Evolutionary conservation across 2,888 invertebrate genomes (phyloP), one percentile per base, ranked within the genome.

Genomic region (Hydraecia micacea): DNA sequence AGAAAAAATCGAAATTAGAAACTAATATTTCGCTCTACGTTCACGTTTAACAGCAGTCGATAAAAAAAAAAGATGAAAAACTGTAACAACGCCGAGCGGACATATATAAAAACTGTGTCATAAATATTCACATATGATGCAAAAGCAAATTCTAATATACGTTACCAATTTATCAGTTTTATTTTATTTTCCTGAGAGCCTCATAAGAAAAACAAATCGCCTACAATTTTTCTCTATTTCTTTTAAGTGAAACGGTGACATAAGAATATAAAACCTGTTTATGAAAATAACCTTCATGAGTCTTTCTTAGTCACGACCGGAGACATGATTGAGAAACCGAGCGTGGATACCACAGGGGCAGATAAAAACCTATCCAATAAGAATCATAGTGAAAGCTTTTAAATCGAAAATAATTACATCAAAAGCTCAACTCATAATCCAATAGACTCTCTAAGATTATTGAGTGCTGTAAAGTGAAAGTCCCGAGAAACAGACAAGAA

Each of bases 111-210:
- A 65, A 62, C n/a, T 58, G 18, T 65, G 39, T 21, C 72, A 69
- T 78, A 69, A 52, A 63, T 71, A 66, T 55, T 68, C 25, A 73
- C 60, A 28, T 73, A 65, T 60, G 1, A 58, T 11, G 73, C n/a
- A 25, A 63, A 25, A 70, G n/a, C 42, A 68, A 77, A 67, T 65
- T 46, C 77, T 77, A 73, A 77, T 77, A 73, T 52, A 79, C n/a
- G 58, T 46, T 36, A 73, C 21, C 21, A n/a, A 85, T 87, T 76
- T 72, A 76, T 86, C 69, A 87, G 49, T 39, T 66, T 80, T 71
- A 71, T 69, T 85, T 73, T 66, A 75, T 69, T 79, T 60, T 39
- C 7, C 73, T 18, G 32, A 42, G 42, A 55, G 62, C 49, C 58
- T 67, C 58, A 32, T 85, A 76, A 76, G 68, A 70, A 77, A 60